Evolutionary conservation across 2,888 invertebrate species (phyloP).

Genomic region (Pollenia amentaria): DNA sequence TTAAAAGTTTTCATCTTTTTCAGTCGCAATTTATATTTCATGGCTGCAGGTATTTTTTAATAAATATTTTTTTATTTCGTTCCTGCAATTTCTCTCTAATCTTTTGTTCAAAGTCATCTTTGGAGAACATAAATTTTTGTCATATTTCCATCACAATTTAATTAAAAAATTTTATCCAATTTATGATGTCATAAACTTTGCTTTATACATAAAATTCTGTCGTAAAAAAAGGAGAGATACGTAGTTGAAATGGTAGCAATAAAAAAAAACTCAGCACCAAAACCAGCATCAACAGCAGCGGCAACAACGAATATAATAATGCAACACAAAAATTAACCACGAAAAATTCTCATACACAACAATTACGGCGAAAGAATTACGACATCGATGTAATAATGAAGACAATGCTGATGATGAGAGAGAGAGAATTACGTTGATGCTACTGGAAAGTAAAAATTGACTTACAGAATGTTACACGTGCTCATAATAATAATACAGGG

Average conservation of each 20-base stretch:
- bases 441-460: not conserved
- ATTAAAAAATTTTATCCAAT: conserved; percentile 52
- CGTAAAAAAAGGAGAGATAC: conserved; percentile 16
- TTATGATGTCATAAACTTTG: conserved; percentile 52
- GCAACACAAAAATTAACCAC: conserved; percentile 29
- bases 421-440: not conserved
- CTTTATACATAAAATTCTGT: conserved; percentile 21
- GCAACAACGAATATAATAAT: conserved; percentile 2
- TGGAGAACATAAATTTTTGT: not conserved
- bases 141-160: conserved; percentile 49
- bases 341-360: conserved; percentile 21
- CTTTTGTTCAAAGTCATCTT: conserved; percentile 6
- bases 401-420: not conserved
- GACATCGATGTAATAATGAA: not conserved
- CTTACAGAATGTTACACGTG: too few species aligned
- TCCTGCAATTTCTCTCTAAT: not conserved
- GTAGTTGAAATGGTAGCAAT: not conserved
- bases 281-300: conserved; percentile 6
- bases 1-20: too few species aligned
- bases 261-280: not conserved
- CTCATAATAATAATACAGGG: too few species aligned
- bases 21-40: not conserved
- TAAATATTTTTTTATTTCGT: not conserved
- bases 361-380: not conserved
- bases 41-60: not conserved